These are phyloP conservation scores for Fragum whitleyi DNA, from an alignment of 2,888 invertebrate species.

Conservation along the genomic window DNA sequence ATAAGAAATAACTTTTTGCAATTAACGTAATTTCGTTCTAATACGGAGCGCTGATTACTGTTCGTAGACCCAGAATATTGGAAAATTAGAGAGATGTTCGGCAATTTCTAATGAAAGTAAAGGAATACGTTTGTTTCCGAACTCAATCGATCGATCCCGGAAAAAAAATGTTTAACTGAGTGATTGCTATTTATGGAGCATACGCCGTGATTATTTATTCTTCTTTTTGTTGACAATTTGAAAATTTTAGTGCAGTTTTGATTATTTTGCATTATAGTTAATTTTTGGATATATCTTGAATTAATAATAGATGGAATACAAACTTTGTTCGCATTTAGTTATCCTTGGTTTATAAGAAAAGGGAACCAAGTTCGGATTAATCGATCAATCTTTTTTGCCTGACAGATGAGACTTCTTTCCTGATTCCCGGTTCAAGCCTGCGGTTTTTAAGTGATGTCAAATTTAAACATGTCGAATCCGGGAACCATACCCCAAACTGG, in stretches of 20 bases:
- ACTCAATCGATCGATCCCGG: constrained; percentile 27
- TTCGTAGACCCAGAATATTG: constrained; percentile 39
- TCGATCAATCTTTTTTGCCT: not conserved
- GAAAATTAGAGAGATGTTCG: constrained; percentile 44
- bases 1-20: too few relatives aligned
- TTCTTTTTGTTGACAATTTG: not conserved
- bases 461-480: constrained; percentile 34
- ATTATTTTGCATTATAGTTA: not conserved
- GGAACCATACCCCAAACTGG: constrained; percentile 40
- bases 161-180: constrained; percentile 36
- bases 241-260: not conserved
- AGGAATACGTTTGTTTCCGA: constrained; percentile 23
- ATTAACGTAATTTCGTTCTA: too few relatives aligned
- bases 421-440: not conserved
- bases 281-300: too few relatives aligned
- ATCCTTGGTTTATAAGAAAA: too few relatives aligned
- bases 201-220: not conserved
- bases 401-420: constrained; percentile 13
- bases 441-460: not conserved
- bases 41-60: not conserved
- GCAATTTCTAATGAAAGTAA: constrained; percentile 22
- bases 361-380: not conserved
- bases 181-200: constrained; percentile 16
- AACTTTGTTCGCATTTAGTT: too few relatives aligned
- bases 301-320: too few relatives aligned